These are phyloP conservation scores for Platycnemis pennipes DNA, from an alignment of 2,888 invertebrate genomes.

Conservation along the genomic window DNA sequence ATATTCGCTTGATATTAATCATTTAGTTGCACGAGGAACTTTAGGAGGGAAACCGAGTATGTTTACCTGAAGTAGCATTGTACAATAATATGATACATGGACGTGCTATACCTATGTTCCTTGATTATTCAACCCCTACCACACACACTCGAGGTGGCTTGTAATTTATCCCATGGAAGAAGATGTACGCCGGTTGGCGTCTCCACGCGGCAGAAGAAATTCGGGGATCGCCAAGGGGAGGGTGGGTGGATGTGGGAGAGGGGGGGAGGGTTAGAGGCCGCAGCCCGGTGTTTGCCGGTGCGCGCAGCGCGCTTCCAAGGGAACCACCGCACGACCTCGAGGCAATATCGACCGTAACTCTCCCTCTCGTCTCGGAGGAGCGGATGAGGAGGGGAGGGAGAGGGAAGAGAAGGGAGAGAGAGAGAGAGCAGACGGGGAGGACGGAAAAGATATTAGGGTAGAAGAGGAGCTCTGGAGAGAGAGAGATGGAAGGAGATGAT, in stretches of 20 bases:
- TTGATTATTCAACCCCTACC: too few species aligned
- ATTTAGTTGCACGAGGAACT: too few species aligned
- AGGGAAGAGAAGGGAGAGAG: neutral
- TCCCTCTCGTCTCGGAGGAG: neutral
- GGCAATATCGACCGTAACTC: neutral
- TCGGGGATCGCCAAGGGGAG: neutral
- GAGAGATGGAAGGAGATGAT: neutral
- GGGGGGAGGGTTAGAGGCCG: neutral
- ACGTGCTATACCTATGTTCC: too few species aligned
- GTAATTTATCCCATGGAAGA: too few species aligned
- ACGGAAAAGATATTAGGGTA: constrained; percentile 32
- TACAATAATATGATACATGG: too few species aligned
- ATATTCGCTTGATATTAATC: too few species aligned
- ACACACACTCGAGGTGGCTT: too few species aligned
- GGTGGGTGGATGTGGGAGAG: neutral
- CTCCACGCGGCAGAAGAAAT: neutral
- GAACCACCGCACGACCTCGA: neutral
- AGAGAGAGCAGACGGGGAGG: neutral
- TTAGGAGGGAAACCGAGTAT: too few species aligned
- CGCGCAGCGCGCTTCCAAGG: neutral
- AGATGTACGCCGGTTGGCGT: too few species aligned
- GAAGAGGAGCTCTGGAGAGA: constrained; percentile 1
- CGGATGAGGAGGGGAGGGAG: neutral
- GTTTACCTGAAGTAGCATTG: too few species aligned
- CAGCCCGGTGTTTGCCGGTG: neutral